Evolutionary conservation across 2,888 invertebrate species (phyloP).

Genomic region (Flexamia atlantica): DNA sequence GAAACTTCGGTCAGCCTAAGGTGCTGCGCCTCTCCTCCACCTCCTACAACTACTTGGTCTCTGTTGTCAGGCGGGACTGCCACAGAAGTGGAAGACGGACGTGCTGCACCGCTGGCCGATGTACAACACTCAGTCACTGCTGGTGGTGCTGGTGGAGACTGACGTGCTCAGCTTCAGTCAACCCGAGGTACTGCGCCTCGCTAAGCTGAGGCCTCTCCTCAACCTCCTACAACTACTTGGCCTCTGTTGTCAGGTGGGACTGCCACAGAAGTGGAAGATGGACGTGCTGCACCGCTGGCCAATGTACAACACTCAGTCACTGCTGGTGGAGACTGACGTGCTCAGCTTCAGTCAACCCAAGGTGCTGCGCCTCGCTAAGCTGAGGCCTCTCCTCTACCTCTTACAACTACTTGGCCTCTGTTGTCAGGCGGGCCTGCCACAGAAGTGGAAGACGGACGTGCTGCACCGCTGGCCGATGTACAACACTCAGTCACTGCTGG

Average conservation of each 20-base stretch:
- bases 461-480: not conserved
- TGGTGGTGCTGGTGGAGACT: not conserved
- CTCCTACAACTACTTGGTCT: too few species aligned
- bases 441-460: not conserved
- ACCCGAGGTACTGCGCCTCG: not conserved
- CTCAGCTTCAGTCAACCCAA: not conserved
- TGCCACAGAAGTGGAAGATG: not conserved
- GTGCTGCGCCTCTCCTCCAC: too few species aligned
- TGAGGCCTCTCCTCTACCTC: too few species aligned
- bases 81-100: not conserved
- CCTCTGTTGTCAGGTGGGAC: conserved; percentile 17
- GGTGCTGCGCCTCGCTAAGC: not conserved
- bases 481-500: not conserved
- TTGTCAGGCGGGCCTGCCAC: conserved; percentile 7
- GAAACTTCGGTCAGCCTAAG: too few species aligned
- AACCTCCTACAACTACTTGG: too few species aligned
- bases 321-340: not conserved
- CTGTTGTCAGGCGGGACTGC: conserved; percentile 19
- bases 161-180: not conserved
- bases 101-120: conserved; percentile 6
- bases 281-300: conserved; percentile 14
- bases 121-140: not conserved
- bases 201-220: not conserved
- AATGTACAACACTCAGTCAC: not conserved
- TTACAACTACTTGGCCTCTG: too few species aligned